phyloP scores from a whole-genome alignment of 2,797 vertebrate species.

The Esox lucius region DNA sequence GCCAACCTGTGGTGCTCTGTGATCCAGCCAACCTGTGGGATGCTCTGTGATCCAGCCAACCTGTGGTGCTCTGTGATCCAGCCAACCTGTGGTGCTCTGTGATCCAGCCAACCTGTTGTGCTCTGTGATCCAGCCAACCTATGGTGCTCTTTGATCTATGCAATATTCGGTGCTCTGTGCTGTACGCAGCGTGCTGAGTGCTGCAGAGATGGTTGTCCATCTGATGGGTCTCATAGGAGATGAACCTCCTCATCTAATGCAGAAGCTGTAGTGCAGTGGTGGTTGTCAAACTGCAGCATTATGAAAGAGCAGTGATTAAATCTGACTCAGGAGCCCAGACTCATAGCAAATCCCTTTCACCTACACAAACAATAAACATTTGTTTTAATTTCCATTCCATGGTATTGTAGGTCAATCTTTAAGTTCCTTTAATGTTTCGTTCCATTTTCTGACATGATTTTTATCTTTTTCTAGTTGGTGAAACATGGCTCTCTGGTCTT shows the following conservation, averaged over 20 bases:
- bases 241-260: no score
- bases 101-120: no score
- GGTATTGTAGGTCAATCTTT: constrained; percentile 20
- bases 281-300: constrained; percentile 22
- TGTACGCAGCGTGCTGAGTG: not conserved
- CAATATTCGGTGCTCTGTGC: not conserved
- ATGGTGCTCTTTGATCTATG: no score
- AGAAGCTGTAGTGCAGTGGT: constrained; percentile 1
- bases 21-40: no score
- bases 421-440: constrained; percentile 48
- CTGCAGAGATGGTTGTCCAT: no score
- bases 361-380: constrained; percentile 41
- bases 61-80: no score
- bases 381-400: constrained; percentile 53
- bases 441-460: constrained; percentile 41
- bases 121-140: no score
- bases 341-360: constrained; percentile 42
- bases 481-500: constrained; percentile 8
- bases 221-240: not conserved
- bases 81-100: no score
- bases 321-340: constrained; percentile 32
- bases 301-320: constrained; percentile 37
- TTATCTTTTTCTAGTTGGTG: constrained; percentile 42
- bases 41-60: no score
- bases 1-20: no score